Conservation (phyloP, 2,797 vertebrate species). For the Sylvia borin region DNA sequence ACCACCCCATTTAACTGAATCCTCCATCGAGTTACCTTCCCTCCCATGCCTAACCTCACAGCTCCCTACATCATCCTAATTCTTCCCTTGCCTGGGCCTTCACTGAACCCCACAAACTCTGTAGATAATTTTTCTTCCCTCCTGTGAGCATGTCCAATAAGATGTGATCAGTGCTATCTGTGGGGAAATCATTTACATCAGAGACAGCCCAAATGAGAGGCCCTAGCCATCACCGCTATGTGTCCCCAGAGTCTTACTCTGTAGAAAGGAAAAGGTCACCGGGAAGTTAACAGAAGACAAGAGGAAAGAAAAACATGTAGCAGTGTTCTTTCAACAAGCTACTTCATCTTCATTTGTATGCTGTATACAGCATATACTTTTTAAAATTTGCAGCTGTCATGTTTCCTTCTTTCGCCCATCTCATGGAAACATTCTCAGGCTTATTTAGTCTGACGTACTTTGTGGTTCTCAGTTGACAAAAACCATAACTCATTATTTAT, state of each 20-base stretch:
- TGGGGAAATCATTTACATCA: not conserved
- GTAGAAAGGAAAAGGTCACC: not conserved
- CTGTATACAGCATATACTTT: not conserved
- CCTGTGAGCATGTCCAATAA: not conserved
- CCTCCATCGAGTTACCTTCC: not conserved
- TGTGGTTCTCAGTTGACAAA: not conserved
- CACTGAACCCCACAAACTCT: not conserved
- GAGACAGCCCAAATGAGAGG: not conserved
- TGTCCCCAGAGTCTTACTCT: not conserved
- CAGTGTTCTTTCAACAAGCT: not conserved
- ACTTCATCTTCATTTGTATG: not conserved
- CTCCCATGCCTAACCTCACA: not conserved
- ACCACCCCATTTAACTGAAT: not conserved
- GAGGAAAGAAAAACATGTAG: not conserved
- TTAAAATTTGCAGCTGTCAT: not conserved
- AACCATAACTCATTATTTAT: not conserved
- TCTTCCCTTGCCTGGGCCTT: not conserved
- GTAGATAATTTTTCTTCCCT: not conserved
- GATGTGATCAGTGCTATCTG: not conserved
- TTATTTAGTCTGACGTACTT: not conserved
- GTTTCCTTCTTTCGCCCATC: not conserved
- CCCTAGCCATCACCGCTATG: not conserved
- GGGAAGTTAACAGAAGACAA: not conserved
- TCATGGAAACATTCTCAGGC: not conserved
- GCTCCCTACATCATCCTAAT: not conserved